A percentile compares a stretch with the other conserved stretches of the same genome.
Evolutionary conservation across 35 echinoderm and acorn worm genomes (phyloP).

Genomic region (Strongylocentrotus purpuratus): DNA sequence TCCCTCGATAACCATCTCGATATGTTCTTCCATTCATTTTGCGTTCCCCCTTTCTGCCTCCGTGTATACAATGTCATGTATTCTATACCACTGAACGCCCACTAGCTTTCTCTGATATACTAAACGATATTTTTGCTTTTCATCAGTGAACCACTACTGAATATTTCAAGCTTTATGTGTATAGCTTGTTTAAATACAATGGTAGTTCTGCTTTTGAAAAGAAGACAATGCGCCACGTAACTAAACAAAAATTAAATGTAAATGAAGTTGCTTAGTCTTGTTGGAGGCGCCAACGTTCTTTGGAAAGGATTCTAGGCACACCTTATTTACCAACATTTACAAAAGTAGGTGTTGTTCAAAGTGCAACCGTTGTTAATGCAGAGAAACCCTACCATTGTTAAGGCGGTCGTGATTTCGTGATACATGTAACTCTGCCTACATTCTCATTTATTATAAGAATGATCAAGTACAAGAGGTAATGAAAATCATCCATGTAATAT

Average conservation of each 20-base stretch:
- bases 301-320: not conserved
- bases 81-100: too few relatives aligned
- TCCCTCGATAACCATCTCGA: not conserved
- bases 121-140: too few relatives aligned
- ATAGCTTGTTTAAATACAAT: not conserved
- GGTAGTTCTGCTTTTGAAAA: not conserved
- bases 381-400: not conserved
- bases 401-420: not conserved
- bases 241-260: not conserved
- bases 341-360: not conserved
- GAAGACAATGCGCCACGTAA: not conserved
- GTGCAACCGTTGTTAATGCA: not conserved
- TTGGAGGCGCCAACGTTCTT: not conserved
- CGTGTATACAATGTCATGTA: too few relatives aligned
- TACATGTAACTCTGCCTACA: not conserved
- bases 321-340: not conserved
- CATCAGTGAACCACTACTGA: too few relatives aligned
- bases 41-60: too few relatives aligned
- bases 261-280: not conserved
- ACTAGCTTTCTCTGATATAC: too few relatives aligned
- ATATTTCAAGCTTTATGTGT: not conserved
- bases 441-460: not conserved
- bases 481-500: not conserved
- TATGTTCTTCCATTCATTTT: not conserved
- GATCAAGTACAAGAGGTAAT: not conserved